A percentile compares a stretch with the other conserved stretches of the same genome.
phyloP scores from a whole-genome alignment of 2,797 vertebrate genomes.

The Bufotes viridis region DNA sequence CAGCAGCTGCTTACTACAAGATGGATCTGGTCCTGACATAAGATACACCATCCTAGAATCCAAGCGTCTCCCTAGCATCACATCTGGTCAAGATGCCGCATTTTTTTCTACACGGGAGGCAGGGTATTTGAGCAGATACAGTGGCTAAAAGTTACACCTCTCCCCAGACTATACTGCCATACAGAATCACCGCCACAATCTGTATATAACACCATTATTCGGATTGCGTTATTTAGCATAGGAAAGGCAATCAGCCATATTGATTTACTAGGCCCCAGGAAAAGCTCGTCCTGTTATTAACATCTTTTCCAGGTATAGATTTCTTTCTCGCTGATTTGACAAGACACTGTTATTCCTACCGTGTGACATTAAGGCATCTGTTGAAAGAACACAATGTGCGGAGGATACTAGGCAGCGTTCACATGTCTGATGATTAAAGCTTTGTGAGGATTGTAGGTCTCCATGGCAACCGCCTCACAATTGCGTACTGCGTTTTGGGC shows the following conservation, averaged over 20 bases:
- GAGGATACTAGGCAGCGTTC: constrained; percentile 30
- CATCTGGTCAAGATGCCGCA: background rate
- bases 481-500: constrained; percentile 9
- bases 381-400: constrained; percentile 50
- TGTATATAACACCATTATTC: background rate
- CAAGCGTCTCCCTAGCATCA: background rate
- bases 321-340: background rate
- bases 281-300: background rate
- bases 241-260: background rate
- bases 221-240: background rate
- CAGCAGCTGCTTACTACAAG: constrained; percentile 7
- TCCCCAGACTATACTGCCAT: background rate
- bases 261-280: background rate
- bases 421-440: constrained; percentile 53
- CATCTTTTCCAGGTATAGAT: background rate
- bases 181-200: background rate
- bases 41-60: background rate
- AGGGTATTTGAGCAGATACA: background rate
- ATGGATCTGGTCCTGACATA: background rate
- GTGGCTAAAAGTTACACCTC: background rate
- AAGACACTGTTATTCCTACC: constrained; percentile 25
- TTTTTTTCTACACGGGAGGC: background rate
- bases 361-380: constrained; percentile 53
- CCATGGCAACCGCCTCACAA: constrained; percentile 40
- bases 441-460: constrained; percentile 52